Conservation (phyloP, 2,113 vertebrate genomes). For the Solenodon paradoxus region DNA sequence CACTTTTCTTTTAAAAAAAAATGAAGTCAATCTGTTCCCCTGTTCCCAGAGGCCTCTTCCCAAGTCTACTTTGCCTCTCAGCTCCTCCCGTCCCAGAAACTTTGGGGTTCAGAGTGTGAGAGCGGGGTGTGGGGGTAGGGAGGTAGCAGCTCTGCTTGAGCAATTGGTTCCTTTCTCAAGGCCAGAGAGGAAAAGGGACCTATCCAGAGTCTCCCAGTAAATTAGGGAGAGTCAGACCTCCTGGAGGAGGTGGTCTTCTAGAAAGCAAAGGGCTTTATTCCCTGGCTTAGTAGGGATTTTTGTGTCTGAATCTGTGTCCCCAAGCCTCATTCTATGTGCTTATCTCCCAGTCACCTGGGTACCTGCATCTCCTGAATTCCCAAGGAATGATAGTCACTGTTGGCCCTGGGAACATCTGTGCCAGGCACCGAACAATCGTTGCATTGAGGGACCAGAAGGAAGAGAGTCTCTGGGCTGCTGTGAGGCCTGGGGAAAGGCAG, state of each 20-base stretch:
- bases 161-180: background rate
- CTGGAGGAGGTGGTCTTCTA: background rate
- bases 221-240: background rate
- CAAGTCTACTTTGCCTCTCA: too few species aligned
- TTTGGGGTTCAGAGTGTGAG: background rate
- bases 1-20: too few species aligned
- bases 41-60: background rate
- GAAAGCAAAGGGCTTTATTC: background rate
- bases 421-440: background rate
- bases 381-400: background rate
- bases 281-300: background rate
- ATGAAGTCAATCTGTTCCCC: too few species aligned
- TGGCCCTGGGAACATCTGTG: background rate
- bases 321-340: background rate
- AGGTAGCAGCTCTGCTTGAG: background rate
- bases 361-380: background rate
- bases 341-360: fast-evolving
- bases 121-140: too few species aligned
- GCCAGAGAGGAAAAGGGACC: background rate
- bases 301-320: background rate
- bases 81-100: too few species aligned
- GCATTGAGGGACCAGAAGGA: background rate
- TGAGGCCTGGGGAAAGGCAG: background rate
- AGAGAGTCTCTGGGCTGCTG: background rate
- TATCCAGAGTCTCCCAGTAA: background rate